Base-by-base conservation (phyloP, 2,888 invertebrate genomes). In the Tillus elongatus region DNA sequence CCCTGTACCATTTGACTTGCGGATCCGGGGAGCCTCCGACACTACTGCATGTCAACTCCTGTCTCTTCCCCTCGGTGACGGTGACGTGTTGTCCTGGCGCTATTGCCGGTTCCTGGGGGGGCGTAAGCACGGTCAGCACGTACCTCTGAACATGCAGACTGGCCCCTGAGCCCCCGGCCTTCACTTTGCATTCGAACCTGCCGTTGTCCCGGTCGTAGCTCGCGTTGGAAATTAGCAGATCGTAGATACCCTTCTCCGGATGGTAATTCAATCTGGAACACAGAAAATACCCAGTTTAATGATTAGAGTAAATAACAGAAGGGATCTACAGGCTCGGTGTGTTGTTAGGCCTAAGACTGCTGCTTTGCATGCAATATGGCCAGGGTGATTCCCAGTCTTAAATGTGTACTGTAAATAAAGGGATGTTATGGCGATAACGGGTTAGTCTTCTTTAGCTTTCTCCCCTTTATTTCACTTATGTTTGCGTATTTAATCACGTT, bases 181-280 rank as follows among this genome's bases (percentile, higher is more conserved):
- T 88, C 56, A 83, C 81, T 54, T 82, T 82, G 67, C 92, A 95
- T 69, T 88, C 90, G 71, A 90, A 93, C 56, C 81, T 78, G 36
- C 90, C 92, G 66, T 91, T 91, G 71, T 90, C 92, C 12, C 86
- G 74, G 60, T 82, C 87, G 69, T 91, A 93, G 34, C 87, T 84
- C 32, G 91, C 88, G 62, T 87, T 88, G 46, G 81, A 77, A 56
- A 95, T 90, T 64, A 83, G 74, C 54, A 95, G 73, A 68, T 93
- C 91, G 71, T 92, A 95, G 26, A 79, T 75, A 41, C 93, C 92
- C 43, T 80, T 77, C 40, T 74, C 74, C 28, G 88, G 86, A 47
- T 79, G 77, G 64, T 80, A 84, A 58, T 82, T 82, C 55, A 87
- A 72, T 64, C 85, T 86, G 63, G 48, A 70, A 68, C 41, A 32